Evolutionary conservation across 2,113 vertebrate species (phyloP).

Genomic region (Eulacestoma nigropectus): DNA sequence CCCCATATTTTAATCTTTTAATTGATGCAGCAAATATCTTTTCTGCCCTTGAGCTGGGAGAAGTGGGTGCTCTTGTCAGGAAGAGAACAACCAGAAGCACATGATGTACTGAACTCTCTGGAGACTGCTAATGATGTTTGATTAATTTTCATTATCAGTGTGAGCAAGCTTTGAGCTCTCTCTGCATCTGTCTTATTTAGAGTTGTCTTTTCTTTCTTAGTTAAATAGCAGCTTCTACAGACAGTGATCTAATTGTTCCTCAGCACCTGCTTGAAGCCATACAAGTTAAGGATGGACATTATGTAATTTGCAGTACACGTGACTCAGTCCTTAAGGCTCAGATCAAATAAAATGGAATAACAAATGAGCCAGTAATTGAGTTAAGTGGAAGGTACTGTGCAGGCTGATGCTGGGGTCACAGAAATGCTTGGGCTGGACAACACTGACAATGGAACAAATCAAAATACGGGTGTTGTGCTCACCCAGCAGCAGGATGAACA

Average conservation of each 20-base stretch:
- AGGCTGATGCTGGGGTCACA: not conserved
- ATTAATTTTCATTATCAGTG: conserved; percentile 49
- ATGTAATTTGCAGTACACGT: not conserved
- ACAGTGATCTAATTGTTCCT: conserved; percentile 36
- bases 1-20: not conserved
- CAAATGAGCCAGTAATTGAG: conserved; percentile 6
- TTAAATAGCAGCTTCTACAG: conserved; percentile 9
- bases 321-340: not conserved
- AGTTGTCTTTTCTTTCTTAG: conserved; percentile 6
- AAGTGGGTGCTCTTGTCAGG: not conserved
- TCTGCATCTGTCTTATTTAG: conserved; percentile 39
- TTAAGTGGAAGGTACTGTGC: not conserved
- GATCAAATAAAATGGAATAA: conserved; percentile 13
- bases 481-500: not conserved
- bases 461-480: not conserved
- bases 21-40: not conserved
- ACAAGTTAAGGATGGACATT: not conserved
- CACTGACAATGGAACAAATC: not conserved
- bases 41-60: not conserved
- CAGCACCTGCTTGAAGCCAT: not conserved
- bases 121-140: conserved; percentile 43
- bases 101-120: conserved; percentile 26
- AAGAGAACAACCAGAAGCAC: conserved; percentile 26
- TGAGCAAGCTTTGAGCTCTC: conserved; percentile 9
- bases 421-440: not conserved